phyloP scores from a whole-genome alignment of 2,113 vertebrate species.

The Corythoichthys intestinalis region DNA sequence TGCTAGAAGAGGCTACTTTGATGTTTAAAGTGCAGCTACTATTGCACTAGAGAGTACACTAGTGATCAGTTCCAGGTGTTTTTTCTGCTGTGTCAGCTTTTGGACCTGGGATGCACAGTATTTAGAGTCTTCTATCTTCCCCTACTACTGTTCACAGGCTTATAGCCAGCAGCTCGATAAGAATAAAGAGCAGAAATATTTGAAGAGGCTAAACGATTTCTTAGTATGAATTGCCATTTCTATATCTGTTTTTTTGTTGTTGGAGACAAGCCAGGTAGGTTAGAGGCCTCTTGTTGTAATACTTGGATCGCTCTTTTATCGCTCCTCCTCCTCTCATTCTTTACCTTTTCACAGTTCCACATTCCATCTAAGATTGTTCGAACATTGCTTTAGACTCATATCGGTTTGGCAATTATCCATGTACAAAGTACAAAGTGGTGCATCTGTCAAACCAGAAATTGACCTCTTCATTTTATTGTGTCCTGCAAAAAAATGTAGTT shows the following conservation, averaged over 20 bases:
- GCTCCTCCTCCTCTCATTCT: conserved; percentile 38
- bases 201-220: conserved; percentile 37
- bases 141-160: conserved; percentile 28
- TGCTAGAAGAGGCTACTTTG: conserved; percentile 9
- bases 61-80: conserved; percentile 63
- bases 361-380: conserved; percentile 46
- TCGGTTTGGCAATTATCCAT: conserved; percentile 25
- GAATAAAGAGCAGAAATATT: conserved; percentile 32
- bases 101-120: conserved; percentile 50
- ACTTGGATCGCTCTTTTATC: conserved; percentile 21
- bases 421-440: conserved; percentile 6
- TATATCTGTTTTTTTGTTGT: conserved; percentile 44
- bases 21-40: conserved; percentile 34
- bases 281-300: conserved; percentile 52
- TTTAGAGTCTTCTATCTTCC: conserved; percentile 55
- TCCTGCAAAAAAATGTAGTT: neutral
- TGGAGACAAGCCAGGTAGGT: conserved; percentile 53
- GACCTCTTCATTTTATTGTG: neutral
- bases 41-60: conserved; percentile 43
- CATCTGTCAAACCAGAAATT: neutral
- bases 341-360: conserved; percentile 48
- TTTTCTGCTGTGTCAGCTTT: conserved; percentile 58
- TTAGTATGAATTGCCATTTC: conserved; percentile 63
- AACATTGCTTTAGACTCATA: conserved; percentile 39
- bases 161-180: conserved; percentile 6